Conservation (phyloP, 2,797 vertebrate genomes). For the Cygnus olor region DNA sequence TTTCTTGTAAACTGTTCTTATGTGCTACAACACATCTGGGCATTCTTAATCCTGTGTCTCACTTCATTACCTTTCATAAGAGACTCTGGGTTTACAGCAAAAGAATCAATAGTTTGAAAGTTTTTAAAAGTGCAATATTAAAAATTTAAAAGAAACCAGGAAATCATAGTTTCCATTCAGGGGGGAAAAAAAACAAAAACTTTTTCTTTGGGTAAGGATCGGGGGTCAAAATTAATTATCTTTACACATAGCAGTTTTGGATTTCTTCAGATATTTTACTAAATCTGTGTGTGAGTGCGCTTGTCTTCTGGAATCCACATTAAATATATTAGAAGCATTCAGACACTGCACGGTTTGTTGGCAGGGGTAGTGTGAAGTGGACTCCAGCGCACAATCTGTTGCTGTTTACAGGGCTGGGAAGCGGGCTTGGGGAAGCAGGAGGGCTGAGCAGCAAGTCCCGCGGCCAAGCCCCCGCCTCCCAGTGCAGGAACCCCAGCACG, state of each 20-base stretch:
- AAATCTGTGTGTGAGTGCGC: not conserved
- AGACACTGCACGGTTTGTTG: not conserved
- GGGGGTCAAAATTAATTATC: constrained; percentile 27
- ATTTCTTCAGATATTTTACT: constrained; percentile 39
- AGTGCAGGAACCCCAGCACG: not conserved
- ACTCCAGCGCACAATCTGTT: constrained; percentile 24
- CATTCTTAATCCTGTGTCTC: constrained; percentile 71
- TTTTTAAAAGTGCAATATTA: constrained; percentile 68
- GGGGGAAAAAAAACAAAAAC: not conserved
- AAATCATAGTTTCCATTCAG: constrained; percentile 58
- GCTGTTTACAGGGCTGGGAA: not conserved
- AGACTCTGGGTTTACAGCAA: constrained; percentile 57
- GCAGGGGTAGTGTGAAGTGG: not conserved
- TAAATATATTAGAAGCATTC: not conserved
- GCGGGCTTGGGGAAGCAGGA: not conserved
- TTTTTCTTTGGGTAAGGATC: constrained; percentile 10
- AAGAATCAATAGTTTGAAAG: constrained; percentile 65
- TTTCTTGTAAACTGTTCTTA: constrained; percentile 60
- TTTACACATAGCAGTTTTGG: not conserved
- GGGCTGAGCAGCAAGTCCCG: not conserved
- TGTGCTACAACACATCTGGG: constrained; percentile 67
- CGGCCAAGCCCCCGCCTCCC: not conserved
- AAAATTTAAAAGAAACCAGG: constrained; percentile 66
- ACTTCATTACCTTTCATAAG: constrained; percentile 74
- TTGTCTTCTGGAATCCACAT: constrained; percentile 31